A percentile compares a stretch with the other conserved stretches of the same genome.
phyloP scores from a whole-genome alignment of 30 jellyfish, hydroid and myxozoan genomes.

The Hydra vulgaris region DNA sequence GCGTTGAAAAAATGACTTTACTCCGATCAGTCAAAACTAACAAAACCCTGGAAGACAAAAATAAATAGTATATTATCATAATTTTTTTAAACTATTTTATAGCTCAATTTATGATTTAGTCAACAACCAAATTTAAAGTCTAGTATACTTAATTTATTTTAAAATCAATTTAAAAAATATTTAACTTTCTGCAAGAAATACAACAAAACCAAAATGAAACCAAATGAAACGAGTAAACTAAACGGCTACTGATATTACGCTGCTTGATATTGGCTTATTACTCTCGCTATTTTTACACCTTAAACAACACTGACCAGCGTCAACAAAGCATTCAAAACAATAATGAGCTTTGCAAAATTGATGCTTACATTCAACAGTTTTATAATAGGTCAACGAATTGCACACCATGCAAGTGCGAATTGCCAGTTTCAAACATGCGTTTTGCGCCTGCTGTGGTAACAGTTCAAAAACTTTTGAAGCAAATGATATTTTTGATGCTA shows the following conservation, averaged over 20 bases:
- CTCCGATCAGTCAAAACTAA: no score
- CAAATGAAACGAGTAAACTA: no score
- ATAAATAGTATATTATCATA: no score
- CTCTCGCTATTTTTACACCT: constrained; percentile 2
- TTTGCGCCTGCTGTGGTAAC: constrained; percentile 37
- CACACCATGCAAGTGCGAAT: constrained; percentile 87
- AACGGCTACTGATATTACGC: neutral
- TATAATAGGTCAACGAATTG: constrained; percentile 41
- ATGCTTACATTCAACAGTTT: constrained; percentile 50
- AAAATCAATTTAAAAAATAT: no score
- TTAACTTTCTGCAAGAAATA: no score
- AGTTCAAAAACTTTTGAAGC: constrained; percentile 38
- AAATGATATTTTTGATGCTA: constrained; percentile 41
- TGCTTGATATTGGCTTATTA: neutral
- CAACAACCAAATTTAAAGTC: no score
- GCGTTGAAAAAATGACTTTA: no score
- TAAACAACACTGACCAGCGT: constrained; percentile 74
- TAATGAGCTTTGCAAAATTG: constrained; percentile 57
- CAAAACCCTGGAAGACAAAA: no score
- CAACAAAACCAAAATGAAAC: no score
- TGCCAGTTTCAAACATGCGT: constrained; percentile 21
- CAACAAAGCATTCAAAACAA: constrained; percentile 79
- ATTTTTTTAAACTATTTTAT: no score
- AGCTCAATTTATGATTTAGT: no score
- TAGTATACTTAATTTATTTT: no score